Evolutionary conservation across 2,113 vertebrate species (phyloP).

Genomic region (Neomonachus schauinslandi): DNA sequence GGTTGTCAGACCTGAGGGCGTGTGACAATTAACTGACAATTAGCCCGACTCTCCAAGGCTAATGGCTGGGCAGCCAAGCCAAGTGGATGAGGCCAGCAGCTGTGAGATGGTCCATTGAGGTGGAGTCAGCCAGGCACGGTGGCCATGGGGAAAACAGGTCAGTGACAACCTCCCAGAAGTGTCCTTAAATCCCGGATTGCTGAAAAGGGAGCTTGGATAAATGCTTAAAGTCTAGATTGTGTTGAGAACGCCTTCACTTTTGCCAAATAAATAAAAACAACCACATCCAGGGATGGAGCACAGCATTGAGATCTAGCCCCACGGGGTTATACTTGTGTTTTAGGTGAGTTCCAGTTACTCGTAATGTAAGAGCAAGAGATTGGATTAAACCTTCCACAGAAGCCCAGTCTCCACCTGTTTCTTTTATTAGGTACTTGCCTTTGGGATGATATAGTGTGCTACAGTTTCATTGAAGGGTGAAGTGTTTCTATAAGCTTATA

Average conservation of each 20-base stretch:
- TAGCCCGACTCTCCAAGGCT: neutral
- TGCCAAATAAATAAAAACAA: neutral
- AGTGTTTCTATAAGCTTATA: neutral
- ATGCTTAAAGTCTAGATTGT: neutral
- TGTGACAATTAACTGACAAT: neutral
- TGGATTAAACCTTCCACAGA: neutral
- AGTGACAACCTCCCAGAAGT: neutral
- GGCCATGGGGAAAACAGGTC: neutral
- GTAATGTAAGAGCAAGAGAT: neutral
- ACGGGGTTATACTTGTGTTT: neutral
- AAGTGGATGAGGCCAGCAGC: accelerated
- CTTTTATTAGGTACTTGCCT: neutral
- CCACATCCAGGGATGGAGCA: neutral
- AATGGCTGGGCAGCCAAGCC: neutral
- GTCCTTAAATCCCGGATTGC: neutral
- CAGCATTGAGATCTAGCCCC: neutral
- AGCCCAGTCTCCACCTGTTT: neutral
- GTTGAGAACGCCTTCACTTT: neutral
- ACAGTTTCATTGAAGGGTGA: neutral
- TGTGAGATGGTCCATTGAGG: too few species aligned
- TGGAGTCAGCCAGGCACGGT: too few species aligned
- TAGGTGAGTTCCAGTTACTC: neutral
- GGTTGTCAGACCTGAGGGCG: neutral
- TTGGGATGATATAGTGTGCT: neutral
- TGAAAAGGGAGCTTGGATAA: neutral